phyloP scores from a whole-genome alignment of 2,888 invertebrate species.

The Notodromas monacha region DNA sequence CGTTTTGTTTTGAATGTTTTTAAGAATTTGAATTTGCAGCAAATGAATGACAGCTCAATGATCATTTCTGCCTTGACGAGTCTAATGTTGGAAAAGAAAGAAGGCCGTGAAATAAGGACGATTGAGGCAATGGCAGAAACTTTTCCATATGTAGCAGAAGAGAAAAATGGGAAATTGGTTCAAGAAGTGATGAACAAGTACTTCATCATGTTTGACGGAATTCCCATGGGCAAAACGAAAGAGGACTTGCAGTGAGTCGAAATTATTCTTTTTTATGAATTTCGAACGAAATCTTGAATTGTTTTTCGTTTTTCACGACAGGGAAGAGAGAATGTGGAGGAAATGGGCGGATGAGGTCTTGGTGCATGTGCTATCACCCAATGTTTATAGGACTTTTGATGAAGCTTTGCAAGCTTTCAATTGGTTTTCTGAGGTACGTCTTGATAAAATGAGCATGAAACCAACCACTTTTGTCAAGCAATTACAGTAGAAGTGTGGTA shows the following conservation, averaged over 20 bases:
- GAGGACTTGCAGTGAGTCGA: slow-evolving; percentile 15
- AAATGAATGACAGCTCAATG: slow-evolving; percentile 69
- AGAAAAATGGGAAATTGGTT: slow-evolving; percentile 28
- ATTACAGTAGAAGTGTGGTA: too few species aligned
- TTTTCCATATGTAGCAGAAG: slow-evolving; percentile 12
- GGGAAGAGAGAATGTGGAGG: slow-evolving; percentile 76
- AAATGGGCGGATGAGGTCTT: slow-evolving; percentile 69
- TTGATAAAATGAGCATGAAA: background rate
- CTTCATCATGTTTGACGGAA: slow-evolving; percentile 42
- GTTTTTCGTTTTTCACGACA: slow-evolving; percentile 15
- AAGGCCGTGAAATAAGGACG: too few species aligned
- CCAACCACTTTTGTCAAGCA: background rate
- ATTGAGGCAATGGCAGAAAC: background rate
- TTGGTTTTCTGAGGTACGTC: slow-evolving; percentile 44
- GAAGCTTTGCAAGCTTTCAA: slow-evolving; percentile 71
- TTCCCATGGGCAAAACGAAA: slow-evolving; percentile 18
- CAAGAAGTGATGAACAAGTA: slow-evolving; percentile 56
- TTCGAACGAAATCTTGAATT: background rate
- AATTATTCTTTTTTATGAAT: background rate
- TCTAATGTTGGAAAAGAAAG: background rate
- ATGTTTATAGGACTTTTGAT: slow-evolving; percentile 52
- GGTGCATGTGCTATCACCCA: slow-evolving; percentile 77
- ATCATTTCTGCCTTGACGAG: slow-evolving; percentile 48
- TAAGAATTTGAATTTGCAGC: too few species aligned
- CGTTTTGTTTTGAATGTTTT: too few species aligned